Conservation (phyloP, 1,140 invertebrate genomes). For the Melitaea cinxia region DNA sequence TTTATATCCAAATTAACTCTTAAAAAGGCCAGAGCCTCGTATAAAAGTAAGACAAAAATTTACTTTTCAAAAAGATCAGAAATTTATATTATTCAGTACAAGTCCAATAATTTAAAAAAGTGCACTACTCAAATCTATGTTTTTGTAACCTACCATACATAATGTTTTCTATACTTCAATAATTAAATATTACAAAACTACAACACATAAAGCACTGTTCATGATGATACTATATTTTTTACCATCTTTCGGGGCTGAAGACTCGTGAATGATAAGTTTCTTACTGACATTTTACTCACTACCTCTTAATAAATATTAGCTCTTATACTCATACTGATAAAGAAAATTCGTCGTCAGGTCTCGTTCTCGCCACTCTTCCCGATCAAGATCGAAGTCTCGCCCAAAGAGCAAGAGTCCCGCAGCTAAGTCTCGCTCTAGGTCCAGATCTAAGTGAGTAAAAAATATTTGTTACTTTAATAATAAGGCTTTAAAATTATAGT, state of each 20-base stretch:
- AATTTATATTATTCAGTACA: no score
- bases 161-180: no score
- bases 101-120: no score
- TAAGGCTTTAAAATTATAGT: slow-evolving; percentile 11
- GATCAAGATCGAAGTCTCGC: slow-evolving; percentile 86
- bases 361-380: slow-evolving; percentile 83
- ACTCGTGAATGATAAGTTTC: slow-evolving; percentile 68
- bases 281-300: slow-evolving; percentile 49
- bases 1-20: no score
- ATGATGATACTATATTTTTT: slow-evolving; percentile 76
- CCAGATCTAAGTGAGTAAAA: slow-evolving; percentile 79
- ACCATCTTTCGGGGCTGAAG: slow-evolving; percentile 82
- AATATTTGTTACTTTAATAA: background rate
- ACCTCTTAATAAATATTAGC: slow-evolving; percentile 1
- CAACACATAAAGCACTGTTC: background rate
- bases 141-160: no score
- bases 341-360: slow-evolving; percentile 70
- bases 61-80: no score
- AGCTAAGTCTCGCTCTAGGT: slow-evolving; percentile 86
- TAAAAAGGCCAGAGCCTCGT: no score
- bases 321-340: slow-evolving; percentile 6
- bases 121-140: no score
- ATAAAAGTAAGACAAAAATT: no score
- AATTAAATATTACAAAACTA: background rate
- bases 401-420: slow-evolving; percentile 88